phyloP scores from a whole-genome alignment of 2,113 vertebrate genomes.

The Entelurus aequoreus region DNA sequence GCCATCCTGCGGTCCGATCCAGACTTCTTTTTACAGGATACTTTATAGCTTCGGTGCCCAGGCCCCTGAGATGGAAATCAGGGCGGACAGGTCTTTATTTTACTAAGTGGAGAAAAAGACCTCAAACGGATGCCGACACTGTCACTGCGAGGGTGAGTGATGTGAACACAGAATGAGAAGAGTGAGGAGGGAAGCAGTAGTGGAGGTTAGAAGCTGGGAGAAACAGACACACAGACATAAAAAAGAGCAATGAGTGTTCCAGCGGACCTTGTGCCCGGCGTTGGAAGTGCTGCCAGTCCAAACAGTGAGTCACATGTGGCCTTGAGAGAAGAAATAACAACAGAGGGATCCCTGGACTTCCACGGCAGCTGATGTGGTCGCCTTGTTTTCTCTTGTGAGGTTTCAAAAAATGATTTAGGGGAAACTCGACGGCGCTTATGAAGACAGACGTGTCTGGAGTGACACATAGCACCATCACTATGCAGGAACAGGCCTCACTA shows the following conservation, averaged over 20 bases:
- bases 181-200: conserved; percentile 14
- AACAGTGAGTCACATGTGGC: conserved; percentile 63
- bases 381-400: conserved; percentile 63
- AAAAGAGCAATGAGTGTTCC: conserved; percentile 27
- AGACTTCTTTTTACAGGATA: conserved; percentile 53
- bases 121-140: conserved; percentile 31
- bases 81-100: conserved; percentile 55
- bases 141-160: conserved; percentile 28
- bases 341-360: conserved; percentile 62
- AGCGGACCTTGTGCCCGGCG: conserved; percentile 28
- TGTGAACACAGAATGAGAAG: not conserved
- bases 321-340: conserved; percentile 62
- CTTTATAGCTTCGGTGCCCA: conserved; percentile 43
- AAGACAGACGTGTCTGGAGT: conserved; percentile 33
- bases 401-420: conserved; percentile 63
- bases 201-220: conserved; percentile 4
- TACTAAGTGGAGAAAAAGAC: conserved; percentile 44
- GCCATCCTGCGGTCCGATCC: conserved; percentile 58
- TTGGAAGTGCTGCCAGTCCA: conserved; percentile 57
- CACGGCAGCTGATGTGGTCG: conserved; percentile 61
- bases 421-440: conserved; percentile 49
- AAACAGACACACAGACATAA: conserved; percentile 15
- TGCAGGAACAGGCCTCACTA: conserved; percentile 16
- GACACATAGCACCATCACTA: conserved; percentile 28
- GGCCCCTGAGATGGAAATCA: conserved; percentile 51